These are phyloP conservation scores for Drosophila varians DNA, from an alignment of 1,140 invertebrate species.

Conservation along the genomic window DNA sequence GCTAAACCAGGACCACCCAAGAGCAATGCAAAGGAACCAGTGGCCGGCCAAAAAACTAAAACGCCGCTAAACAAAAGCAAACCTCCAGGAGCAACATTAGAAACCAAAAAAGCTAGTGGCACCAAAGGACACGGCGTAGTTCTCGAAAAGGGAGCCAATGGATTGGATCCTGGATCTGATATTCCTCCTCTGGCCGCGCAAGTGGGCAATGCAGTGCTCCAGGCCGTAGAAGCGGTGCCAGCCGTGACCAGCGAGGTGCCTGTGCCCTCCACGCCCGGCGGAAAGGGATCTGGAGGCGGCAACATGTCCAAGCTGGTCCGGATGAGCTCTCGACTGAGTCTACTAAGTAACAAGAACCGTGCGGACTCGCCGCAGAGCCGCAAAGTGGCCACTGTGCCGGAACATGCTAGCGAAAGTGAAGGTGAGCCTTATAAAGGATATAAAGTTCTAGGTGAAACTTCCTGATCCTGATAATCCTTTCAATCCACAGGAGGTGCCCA, in stretches of 20 bases:
- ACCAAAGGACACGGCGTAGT: conserved; percentile 15
- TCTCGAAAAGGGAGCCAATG: conserved; percentile 17
- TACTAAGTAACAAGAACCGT: conserved; percentile 63
- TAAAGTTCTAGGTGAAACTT: too few species aligned
- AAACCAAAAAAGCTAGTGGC: conserved; percentile 18
- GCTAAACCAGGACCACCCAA: conserved; percentile 19
- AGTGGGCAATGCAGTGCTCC: conserved; percentile 60
- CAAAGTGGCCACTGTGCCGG: conserved; percentile 55
- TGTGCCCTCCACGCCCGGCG: conserved; percentile 28
- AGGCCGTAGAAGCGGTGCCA: conserved; percentile 62
- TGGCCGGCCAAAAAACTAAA: conserved; percentile 10
- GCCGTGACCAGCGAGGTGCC: conserved; percentile 58
- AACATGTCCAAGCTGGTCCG: conserved; percentile 63
- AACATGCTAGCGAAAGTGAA: conserved; percentile 40
- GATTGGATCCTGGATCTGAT: conserved; percentile 3
- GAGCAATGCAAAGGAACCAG: conserved; percentile 28
- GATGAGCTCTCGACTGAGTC: conserved; percentile 66
- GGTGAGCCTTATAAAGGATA: conserved; percentile 32
- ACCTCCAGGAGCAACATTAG: conserved; percentile 4
- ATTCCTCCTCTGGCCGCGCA: conserved; percentile 63
- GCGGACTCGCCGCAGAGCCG: conserved; percentile 58
- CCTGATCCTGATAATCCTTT: neutral
- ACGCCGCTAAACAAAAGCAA: conserved; percentile 28
- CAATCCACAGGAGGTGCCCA: conserved; percentile 9
- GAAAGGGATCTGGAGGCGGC: conserved; percentile 28